Evolutionary conservation across 2,888 invertebrate genomes (phyloP), one percentile per base, ranked within the genome.

Genomic region (Aphrophora alni): DNA sequence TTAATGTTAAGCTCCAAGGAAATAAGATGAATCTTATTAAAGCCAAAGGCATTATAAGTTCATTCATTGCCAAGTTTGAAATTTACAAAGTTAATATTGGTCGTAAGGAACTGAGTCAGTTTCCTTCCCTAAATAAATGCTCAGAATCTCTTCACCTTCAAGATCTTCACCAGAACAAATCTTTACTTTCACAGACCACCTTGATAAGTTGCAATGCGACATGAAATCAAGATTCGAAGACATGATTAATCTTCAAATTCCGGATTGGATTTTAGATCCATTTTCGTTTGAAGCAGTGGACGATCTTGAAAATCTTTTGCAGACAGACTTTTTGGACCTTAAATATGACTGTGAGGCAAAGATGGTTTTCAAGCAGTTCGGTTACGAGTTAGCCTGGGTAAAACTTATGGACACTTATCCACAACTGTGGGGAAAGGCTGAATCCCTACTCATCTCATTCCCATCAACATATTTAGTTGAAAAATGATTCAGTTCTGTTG

Each of bases 131-230:
- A 7, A 27, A 72, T 25, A 72, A 72, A 33, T 26, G 24, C 24
- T 72, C 26, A 72, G 33, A 5, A 27, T 21, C 17, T 72, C 33
- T 27, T 27, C n/a, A 72, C 8, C 27, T 72, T 24, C 17, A 17
- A 72, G 72, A 72, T 26, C n/a, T n/a, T n/a, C n/a, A n/a, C n/a
- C n/a, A n/a, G 72, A 72, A 5, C 14, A 72, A 72, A 72, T 72
- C 27, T 72, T 72, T 28, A 72, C 24, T 26, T 72, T 72, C 27
- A 28, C 26, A 8, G 72, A 72, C n/a, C 72, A 72, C 25, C 72
- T 72, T 72, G 72, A 72, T 17, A 4, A 72, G 24, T 26, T 72
- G 10, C 17, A 72, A 72, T 21, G 26, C 24, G 26, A 72, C 0
- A 24, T 72, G 72, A 8, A 72, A 72, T 72, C 72, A 28, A 26